Conservation (phyloP, 2,113 vertebrate genomes). For the Oenanthe melanoleuca region DNA sequence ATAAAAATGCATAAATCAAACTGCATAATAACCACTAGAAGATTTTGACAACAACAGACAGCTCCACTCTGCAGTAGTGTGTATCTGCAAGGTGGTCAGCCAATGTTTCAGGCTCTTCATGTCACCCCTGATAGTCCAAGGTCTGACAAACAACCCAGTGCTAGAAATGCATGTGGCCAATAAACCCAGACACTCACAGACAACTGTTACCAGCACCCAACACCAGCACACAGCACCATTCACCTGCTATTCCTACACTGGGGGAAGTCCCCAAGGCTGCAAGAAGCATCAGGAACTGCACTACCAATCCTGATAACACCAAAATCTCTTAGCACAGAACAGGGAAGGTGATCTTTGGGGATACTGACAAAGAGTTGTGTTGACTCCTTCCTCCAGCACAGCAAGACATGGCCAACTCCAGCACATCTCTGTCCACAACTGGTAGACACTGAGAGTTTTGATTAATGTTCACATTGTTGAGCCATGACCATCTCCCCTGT, state of each 20-base stretch:
- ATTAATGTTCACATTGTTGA: background rate
- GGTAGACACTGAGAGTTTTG: background rate
- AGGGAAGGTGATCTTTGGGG: background rate
- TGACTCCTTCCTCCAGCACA: background rate
- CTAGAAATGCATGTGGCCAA: rapidly evolving
- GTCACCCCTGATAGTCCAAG: background rate
- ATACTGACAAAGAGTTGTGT: background rate
- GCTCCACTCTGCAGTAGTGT: background rate
- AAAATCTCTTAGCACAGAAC: background rate
- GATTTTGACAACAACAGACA: background rate
- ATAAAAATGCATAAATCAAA: background rate
- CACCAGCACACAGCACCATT: background rate
- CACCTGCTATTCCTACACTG: background rate
- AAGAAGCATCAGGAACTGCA: background rate
- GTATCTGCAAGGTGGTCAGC: background rate
- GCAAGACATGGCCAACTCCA: background rate
- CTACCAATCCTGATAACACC: background rate
- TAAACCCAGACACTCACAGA: background rate
- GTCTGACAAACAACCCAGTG: background rate
- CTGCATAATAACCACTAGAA: background rate
- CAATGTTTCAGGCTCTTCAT: background rate
- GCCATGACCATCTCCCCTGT: background rate
- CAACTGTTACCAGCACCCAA: background rate
- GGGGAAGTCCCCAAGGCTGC: background rate
- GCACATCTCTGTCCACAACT: background rate